Percentiles rank a stretch among this genome's conserved stretches.
Conservation (phyloP, 2,888 invertebrate genomes). For the Agonopterix alstromeriana region DNA sequence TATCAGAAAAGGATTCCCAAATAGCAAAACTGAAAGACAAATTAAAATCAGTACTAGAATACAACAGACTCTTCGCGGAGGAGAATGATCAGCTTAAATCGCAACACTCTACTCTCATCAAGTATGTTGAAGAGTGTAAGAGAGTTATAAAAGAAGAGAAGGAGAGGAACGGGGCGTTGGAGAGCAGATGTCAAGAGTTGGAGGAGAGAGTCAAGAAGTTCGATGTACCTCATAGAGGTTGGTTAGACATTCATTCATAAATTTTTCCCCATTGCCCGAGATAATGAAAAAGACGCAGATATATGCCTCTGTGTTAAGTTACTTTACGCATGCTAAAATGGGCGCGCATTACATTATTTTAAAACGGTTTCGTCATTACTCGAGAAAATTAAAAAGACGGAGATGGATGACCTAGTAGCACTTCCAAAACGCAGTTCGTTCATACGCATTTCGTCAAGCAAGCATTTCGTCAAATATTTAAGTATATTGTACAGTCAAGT, state of each 20-base stretch:
- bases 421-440: too few relatives aligned
- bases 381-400: too few relatives aligned
- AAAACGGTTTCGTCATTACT: too few relatives aligned
- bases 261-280: too few relatives aligned
- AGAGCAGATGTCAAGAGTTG: conserved; percentile 46
- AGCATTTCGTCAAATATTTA: too few relatives aligned
- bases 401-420: too few relatives aligned
- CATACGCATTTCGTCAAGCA: too few relatives aligned
- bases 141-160: conserved; percentile 64
- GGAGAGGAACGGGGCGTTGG: conserved; percentile 39
- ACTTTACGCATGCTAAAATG: too few relatives aligned
- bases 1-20: conserved; percentile 77
- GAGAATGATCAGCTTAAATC: conserved; percentile 77
- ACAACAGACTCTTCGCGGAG: conserved; percentile 78
- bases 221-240: conserved; percentile 60
- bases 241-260: background rate
- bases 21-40: conserved; percentile 80
- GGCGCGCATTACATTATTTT: too few relatives aligned
- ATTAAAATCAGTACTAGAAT: conserved; percentile 73
- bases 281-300: too few relatives aligned
- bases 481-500: too few relatives aligned
- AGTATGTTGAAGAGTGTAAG: conserved; percentile 72
- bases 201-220: conserved; percentile 55
- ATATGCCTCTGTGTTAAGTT: too few relatives aligned
- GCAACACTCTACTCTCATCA: conserved; percentile 65